Conservation (phyloP, 1,140 invertebrate genomes). For the Gerris buenoi region DNA sequence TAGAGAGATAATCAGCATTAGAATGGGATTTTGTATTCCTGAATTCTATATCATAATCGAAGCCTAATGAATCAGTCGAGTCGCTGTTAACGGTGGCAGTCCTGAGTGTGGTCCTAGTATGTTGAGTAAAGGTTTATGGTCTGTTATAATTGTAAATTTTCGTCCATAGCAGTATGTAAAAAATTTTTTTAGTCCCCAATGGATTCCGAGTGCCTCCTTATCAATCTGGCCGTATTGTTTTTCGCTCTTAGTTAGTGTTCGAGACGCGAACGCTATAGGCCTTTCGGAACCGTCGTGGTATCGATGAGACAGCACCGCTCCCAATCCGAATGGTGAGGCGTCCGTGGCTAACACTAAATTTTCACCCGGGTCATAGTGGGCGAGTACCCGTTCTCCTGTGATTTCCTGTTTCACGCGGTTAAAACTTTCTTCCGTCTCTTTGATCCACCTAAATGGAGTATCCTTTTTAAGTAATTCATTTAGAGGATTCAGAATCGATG, state of each 20-base stretch:
- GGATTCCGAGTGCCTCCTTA: constrained; percentile 35
- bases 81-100: background rate
- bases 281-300: no score
- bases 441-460: no score
- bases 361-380: no score
- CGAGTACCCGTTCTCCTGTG: no score
- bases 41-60: constrained; percentile 28
- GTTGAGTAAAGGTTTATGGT: constrained; percentile 34
- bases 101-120: constrained; percentile 27
- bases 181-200: constrained; percentile 37
- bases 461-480: no score
- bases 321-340: no score
- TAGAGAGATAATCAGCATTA: constrained; percentile 24
- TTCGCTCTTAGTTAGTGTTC: constrained; percentile 30
- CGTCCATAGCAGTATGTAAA: no score
- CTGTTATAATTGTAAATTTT: constrained; percentile 33
- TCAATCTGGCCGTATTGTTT: constrained; percentile 36
- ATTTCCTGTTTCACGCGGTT: no score
- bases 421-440: no score
- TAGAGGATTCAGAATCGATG: no score
- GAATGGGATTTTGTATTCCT: constrained; percentile 20
- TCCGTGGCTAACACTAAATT: no score
- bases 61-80: constrained; percentile 16
- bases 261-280: constrained; percentile 32
- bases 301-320: no score